Percentiles rank a stretch among this genome's conserved stretches.
Conservation (phyloP, 1,140 invertebrate species). For the Drosophila malerkotliana region DNA sequence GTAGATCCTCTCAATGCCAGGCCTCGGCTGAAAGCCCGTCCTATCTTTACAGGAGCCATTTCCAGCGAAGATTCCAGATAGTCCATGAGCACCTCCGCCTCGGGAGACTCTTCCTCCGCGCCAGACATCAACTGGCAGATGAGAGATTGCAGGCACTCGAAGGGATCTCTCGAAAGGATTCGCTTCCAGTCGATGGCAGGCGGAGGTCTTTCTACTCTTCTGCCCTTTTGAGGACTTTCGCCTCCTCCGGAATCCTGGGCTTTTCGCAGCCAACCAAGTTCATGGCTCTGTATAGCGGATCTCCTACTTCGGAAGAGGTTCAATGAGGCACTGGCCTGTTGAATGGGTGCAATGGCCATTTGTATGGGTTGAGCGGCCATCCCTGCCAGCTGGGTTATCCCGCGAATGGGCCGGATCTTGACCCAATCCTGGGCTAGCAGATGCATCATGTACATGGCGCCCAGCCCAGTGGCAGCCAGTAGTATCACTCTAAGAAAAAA, state of each 20-base stretch:
- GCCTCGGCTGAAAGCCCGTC: constrained; percentile 73
- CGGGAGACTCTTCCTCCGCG: constrained; percentile 62
- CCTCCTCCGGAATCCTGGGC: constrained; percentile 28
- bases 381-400: constrained; percentile 52
- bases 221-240: background rate
- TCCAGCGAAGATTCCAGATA: constrained; percentile 71
- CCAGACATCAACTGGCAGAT: constrained; percentile 82
- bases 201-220: background rate
- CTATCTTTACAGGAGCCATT: constrained; percentile 69
- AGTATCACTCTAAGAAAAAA: constrained; percentile 61
- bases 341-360: constrained; percentile 37
- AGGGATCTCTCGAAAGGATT: constrained; percentile 78
- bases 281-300: background rate
- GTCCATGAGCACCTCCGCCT: constrained; percentile 72
- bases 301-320: constrained; percentile 58
- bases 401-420: constrained; percentile 79
- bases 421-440: constrained; percentile 84
- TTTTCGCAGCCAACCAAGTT: constrained; percentile 32
- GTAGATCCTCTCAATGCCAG: constrained; percentile 55
- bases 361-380: constrained; percentile 30
- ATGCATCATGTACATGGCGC: constrained; percentile 85
- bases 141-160: constrained; percentile 79
- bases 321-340: constrained; percentile 49
- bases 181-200: constrained; percentile 73
- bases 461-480: constrained; percentile 82